Conservation (phyloP, 2,113 vertebrate genomes). For the Etheostoma cragini region DNA sequence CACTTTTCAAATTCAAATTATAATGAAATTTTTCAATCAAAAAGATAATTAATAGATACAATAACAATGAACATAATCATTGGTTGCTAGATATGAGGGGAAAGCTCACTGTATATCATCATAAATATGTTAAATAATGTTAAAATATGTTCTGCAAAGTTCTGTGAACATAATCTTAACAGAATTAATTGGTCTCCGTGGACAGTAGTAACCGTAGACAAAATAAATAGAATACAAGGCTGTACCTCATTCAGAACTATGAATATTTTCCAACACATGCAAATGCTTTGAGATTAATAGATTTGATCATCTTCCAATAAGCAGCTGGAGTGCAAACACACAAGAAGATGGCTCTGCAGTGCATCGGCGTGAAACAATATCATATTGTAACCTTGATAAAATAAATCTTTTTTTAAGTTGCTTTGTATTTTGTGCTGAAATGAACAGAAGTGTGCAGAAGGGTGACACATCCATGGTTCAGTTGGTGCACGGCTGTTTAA, state of each 20-base stretch:
- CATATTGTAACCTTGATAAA: background rate
- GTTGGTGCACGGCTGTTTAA: background rate
- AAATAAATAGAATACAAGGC: background rate
- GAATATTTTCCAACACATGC: slow-evolving; percentile 3
- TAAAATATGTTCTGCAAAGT: too few relatives aligned
- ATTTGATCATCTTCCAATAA: background rate
- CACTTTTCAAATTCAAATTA: background rate
- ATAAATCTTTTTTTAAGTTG: background rate
- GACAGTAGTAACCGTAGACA: background rate
- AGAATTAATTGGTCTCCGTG: background rate
- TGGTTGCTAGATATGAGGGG: background rate
- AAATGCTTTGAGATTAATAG: background rate
- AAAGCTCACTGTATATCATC: background rate
- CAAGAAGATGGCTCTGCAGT: background rate
- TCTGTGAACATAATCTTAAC: background rate
- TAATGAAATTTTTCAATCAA: background rate
- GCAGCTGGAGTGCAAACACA: background rate
- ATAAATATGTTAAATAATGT: background rate
- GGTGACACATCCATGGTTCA: background rate
- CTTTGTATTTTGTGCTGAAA: background rate
- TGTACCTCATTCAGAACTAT: background rate
- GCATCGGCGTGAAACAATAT: background rate
- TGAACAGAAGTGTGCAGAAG: slow-evolving; percentile 4
- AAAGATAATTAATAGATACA: background rate
- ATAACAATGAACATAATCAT: background rate